Conservation (phyloP, 2,113 vertebrate species). For the Zapornia atra region DNA sequence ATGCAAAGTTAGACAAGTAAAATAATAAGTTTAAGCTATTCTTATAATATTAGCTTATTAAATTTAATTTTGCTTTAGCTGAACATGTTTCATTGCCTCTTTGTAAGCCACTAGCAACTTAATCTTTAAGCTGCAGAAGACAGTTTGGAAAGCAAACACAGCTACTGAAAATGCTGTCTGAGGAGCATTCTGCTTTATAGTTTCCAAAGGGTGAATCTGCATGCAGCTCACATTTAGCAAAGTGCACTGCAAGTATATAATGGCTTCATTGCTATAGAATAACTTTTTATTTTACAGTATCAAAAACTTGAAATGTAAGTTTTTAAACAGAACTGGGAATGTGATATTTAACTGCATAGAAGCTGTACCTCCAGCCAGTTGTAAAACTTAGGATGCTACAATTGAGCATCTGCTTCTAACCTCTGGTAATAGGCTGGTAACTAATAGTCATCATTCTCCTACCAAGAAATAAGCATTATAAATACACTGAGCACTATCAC, state of each 20-base stretch:
- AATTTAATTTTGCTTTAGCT: not conserved
- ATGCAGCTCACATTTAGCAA: not conserved
- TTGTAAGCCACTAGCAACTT: not conserved
- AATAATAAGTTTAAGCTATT: not conserved
- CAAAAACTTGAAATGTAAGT: not conserved
- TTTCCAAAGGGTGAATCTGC: not conserved
- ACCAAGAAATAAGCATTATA: not conserved
- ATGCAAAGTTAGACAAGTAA: not conserved
- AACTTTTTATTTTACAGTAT: not conserved
- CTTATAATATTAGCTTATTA: not conserved
- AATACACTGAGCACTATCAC: not conserved
- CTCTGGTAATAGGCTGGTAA: not conserved
- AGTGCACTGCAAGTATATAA: not conserved
- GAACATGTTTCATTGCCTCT: not conserved
- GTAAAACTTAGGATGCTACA: not conserved
- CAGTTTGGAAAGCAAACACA: not conserved
- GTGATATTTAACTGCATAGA: not conserved
- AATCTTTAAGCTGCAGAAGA: not conserved
- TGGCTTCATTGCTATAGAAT: not conserved
- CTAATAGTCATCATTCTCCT: not conserved
- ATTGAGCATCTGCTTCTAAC: not conserved
- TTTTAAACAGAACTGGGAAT: not conserved
- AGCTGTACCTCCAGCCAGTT: not conserved
- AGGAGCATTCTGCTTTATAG: not conserved
- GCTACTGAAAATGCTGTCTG: not conserved